phyloP scores from a whole-genome alignment of 2,113 vertebrate genomes.

The Daubentonia madagascariensis region DNA sequence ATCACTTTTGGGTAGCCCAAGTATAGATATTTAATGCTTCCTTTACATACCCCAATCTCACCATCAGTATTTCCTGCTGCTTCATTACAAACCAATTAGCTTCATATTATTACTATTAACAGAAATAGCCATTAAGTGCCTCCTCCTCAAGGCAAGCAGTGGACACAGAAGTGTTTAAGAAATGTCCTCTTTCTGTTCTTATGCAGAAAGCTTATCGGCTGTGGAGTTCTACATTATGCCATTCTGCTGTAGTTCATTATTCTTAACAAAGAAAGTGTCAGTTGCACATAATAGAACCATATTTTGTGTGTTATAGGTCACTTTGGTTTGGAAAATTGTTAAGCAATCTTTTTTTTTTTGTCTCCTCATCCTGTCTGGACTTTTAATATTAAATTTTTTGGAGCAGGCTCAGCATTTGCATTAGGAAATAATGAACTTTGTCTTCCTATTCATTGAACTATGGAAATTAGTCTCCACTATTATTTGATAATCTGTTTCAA shows the following conservation, averaged over 20 bases:
- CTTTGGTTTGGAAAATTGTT: conserved; percentile 59
- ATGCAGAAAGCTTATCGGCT: conserved; percentile 21
- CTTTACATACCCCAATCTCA: not conserved
- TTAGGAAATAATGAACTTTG: conserved; percentile 70
- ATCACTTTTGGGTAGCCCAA: not conserved
- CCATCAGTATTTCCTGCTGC: conserved; percentile 19
- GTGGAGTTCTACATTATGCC: not conserved
- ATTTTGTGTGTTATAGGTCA: conserved; percentile 54
- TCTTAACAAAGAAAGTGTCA: conserved; percentile 66
- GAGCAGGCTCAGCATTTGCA: conserved; percentile 55
- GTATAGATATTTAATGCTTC: conserved; percentile 17
- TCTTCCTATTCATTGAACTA: conserved; percentile 61
- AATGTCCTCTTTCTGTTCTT: conserved; percentile 49
- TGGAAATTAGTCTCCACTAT: conserved; percentile 58
- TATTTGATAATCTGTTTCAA: conserved; percentile 62
- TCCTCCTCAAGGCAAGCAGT: conserved; percentile 31
- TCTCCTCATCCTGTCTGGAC: conserved; percentile 33
- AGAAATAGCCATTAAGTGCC: conserved; percentile 39
- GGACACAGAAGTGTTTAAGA: conserved; percentile 27
- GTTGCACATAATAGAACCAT: conserved; percentile 18
- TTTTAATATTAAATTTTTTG: conserved; percentile 44
- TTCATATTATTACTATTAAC: conserved; percentile 53
- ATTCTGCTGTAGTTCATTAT: conserved; percentile 56
- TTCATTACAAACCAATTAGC: conserved; percentile 63
- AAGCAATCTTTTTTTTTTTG: conserved; percentile 33